A percentile compares a stretch with the other conserved stretches of the same genome.
Evolutionary conservation across 2,888 invertebrate genomes (phyloP).

Genomic region (Papilio demoleus): DNA sequence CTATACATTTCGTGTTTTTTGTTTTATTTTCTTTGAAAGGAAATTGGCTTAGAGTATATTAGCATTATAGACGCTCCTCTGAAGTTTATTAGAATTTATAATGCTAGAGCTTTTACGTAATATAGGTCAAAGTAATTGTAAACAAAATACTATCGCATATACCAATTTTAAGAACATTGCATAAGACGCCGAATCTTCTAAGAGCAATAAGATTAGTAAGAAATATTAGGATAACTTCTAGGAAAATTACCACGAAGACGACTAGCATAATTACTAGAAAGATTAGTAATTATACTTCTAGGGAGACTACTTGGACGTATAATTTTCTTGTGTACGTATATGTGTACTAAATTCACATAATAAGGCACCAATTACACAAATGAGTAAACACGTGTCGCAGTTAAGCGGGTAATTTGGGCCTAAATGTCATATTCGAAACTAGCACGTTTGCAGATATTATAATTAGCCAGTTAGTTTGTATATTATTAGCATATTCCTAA

Average conservation of each 20-base stretch:
- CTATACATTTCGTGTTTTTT: background rate
- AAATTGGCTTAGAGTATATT: slow-evolving; percentile 13
- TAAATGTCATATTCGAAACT: slow-evolving; percentile 8
- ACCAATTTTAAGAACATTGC: background rate
- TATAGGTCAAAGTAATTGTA: slow-evolving; percentile 8
- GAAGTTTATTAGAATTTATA: slow-evolving; percentile 18
- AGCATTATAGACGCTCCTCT: slow-evolving; percentile 12
- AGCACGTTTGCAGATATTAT: slow-evolving; percentile 3
- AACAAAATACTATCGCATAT: background rate
- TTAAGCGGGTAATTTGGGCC: background rate
- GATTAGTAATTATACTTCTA: too few relatives aligned
- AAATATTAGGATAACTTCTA: background rate
- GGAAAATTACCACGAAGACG: background rate
- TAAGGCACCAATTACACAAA: slow-evolving; percentile 1
- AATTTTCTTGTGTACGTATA: too few relatives aligned
- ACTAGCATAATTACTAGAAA: background rate
- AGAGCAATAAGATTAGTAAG: background rate
- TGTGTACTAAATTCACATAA: background rate
- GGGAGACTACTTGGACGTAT: too few relatives aligned
- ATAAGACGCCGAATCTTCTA: background rate
- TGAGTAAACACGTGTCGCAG: background rate
- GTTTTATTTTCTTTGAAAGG: slow-evolving; percentile 6
- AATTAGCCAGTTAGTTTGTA: background rate
- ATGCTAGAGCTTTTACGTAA: background rate
- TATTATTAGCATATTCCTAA: slow-evolving; percentile 3